phyloP scores from a whole-genome alignment of 2,888 invertebrate genomes.

The Calameuta pallipes region DNA sequence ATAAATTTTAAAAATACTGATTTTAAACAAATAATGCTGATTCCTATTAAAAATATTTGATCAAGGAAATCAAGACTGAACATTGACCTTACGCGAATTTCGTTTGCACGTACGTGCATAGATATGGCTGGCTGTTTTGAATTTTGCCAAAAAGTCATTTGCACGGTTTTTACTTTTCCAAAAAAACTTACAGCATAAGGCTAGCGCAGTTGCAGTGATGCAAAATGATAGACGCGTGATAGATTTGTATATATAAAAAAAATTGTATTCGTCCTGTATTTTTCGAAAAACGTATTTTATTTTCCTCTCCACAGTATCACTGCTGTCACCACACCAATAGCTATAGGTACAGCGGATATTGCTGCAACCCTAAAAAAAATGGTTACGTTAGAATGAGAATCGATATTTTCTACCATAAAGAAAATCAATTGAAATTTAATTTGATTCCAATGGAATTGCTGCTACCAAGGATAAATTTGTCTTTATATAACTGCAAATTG shows the following conservation, averaged over 20 bases:
- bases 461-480: too few species aligned
- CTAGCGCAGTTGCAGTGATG: neutral
- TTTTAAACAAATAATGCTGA: too few species aligned
- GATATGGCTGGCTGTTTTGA: too few species aligned
- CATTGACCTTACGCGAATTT: too few species aligned
- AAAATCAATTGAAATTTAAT: neutral
- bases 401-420: neutral
- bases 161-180: neutral
- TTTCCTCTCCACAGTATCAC: neutral
- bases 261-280: neutral
- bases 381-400: neutral
- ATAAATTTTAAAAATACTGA: too few species aligned
- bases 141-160: neutral
- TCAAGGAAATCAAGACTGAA: too few species aligned
- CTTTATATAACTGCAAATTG: too few species aligned
- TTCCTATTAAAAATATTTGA: too few species aligned
- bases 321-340: neutral
- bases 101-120: too few species aligned
- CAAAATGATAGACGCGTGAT: neutral
- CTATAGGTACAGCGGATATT: constrained; percentile 5
- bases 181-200: neutral
- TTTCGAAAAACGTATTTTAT: neutral
- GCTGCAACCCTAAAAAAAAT: constrained; percentile 8
- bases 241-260: neutral
- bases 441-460: too few species aligned